A percentile compares a stretch with the other conserved stretches of the same genome.
Evolutionary conservation across 1,140 invertebrate genomes (phyloP).

Genomic region (Tetragonula clypearis): DNA sequence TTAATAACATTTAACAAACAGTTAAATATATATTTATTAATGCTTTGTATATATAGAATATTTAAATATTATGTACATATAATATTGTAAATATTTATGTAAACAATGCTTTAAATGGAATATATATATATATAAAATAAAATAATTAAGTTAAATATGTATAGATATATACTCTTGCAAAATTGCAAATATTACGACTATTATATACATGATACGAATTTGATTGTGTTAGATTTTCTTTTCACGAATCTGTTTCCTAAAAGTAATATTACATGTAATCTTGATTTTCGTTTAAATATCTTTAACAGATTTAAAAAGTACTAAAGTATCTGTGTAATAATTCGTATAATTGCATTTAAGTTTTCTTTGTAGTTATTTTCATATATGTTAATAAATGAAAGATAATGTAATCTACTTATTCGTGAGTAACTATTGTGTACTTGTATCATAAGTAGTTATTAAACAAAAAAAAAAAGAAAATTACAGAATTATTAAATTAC

Average conservation of each 20-base stretch:
- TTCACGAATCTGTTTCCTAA: neutral
- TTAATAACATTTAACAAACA: neutral
- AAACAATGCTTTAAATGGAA: slow-evolving; percentile 1
- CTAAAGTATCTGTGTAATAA: slow-evolving; percentile 48
- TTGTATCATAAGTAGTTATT: too few relatives aligned
- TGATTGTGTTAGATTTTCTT: neutral
- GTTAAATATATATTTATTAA: slow-evolving; percentile 8
- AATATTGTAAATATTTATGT: slow-evolving; percentile 14
- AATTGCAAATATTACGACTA: slow-evolving; percentile 3
- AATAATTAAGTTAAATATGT: neutral
- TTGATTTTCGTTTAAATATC: neutral
- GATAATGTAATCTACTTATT: neutral
- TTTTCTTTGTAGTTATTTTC: slow-evolving; percentile 9
- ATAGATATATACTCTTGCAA: neutral
- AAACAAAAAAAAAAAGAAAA: too few relatives aligned
- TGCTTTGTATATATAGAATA: slow-evolving; percentile 7
- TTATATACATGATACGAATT: neutral
- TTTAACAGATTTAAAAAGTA: neutral
- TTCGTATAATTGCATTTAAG: slow-evolving; percentile 8
- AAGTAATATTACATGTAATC: neutral
- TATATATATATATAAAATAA: neutral
- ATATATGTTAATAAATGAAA: neutral
- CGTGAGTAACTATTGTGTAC: neutral
- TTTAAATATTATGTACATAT: neutral
- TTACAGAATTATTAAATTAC: too few relatives aligned